Evolutionary conservation across 2,113 vertebrate genomes (phyloP).

Genomic region (Varanus salvator): DNA sequence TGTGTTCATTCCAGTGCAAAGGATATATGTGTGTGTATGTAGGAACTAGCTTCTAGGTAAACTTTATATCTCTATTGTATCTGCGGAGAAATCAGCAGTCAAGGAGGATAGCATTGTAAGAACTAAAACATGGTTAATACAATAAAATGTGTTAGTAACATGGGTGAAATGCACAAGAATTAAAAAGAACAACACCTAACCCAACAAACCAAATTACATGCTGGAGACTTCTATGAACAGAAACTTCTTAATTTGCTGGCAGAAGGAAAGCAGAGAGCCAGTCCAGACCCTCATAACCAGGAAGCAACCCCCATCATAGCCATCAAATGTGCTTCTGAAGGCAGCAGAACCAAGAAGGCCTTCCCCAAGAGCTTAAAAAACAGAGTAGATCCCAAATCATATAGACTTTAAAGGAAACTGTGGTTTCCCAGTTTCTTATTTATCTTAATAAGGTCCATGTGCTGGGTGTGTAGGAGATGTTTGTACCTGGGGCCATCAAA

Average conservation of each 20-base stretch:
- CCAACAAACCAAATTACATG: too few relatives aligned
- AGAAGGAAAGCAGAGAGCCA: background rate
- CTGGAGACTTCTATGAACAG: background rate
- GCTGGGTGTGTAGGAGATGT: too few relatives aligned
- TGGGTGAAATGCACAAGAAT: background rate
- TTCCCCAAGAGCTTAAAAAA: background rate
- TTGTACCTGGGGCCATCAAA: background rate
- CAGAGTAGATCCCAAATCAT: background rate
- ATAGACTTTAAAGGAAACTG: background rate
- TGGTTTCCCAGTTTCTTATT: background rate
- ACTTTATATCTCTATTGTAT: background rate
- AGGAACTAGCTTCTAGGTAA: too few relatives aligned
- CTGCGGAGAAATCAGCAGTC: too few relatives aligned
- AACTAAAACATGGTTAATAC: too few relatives aligned
- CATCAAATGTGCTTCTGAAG: background rate
- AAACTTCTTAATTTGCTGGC: background rate
- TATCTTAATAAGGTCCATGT: too few relatives aligned
- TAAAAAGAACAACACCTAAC: background rate
- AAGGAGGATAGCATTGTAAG: too few relatives aligned
- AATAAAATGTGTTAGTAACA: too few relatives aligned
- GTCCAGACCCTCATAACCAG: background rate
- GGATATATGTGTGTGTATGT: too few relatives aligned
- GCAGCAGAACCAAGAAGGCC: background rate
- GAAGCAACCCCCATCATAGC: background rate
- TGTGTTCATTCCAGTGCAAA: background rate